These are phyloP conservation scores for Oligia strigilis DNA, from an alignment of 2,888 invertebrate species.

Conservation along the genomic window DNA sequence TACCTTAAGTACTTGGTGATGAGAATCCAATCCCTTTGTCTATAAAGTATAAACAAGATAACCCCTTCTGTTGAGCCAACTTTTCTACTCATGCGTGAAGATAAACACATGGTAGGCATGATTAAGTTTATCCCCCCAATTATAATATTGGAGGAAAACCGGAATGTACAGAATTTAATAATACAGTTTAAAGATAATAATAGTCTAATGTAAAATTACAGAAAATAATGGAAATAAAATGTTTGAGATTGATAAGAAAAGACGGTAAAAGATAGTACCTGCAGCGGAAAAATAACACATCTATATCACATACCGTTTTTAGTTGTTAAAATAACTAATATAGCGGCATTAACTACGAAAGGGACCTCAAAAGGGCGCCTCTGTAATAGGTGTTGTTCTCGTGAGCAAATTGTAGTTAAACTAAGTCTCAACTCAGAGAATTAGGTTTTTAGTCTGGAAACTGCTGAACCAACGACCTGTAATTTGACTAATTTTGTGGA, in stretches of 20 bases:
- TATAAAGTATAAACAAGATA: conserved; percentile 41
- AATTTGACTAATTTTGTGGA: conserved; percentile 59
- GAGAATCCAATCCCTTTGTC: conserved; percentile 34
- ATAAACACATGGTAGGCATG: conserved; percentile 20
- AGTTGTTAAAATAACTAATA: conserved; percentile 30
- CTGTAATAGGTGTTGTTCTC: conserved; percentile 54
- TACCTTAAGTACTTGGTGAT: conserved; percentile 23
- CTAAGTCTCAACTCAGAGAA: conserved; percentile 54
- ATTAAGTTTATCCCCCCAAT: conserved; percentile 3
- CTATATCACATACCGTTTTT: neutral
- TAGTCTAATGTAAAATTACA: neutral
- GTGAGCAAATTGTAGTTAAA: conserved; percentile 56
- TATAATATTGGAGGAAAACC: neutral
- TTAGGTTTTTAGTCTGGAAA: conserved; percentile 51
- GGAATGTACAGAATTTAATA: conserved; percentile 7
- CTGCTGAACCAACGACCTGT: conserved; percentile 42
- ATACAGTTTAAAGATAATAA: neutral
- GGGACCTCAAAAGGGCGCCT: conserved; percentile 21
- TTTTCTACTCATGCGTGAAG: conserved; percentile 28
- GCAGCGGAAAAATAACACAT: neutral
- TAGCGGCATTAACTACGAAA: conserved; percentile 35
- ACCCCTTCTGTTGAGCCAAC: conserved; percentile 29
- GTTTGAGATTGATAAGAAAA: neutral
- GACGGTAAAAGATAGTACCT: neutral
- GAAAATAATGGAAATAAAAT: neutral